phyloP scores from a whole-genome alignment of 2,113 vertebrate genomes.

The Coptodon rendalli region DNA sequence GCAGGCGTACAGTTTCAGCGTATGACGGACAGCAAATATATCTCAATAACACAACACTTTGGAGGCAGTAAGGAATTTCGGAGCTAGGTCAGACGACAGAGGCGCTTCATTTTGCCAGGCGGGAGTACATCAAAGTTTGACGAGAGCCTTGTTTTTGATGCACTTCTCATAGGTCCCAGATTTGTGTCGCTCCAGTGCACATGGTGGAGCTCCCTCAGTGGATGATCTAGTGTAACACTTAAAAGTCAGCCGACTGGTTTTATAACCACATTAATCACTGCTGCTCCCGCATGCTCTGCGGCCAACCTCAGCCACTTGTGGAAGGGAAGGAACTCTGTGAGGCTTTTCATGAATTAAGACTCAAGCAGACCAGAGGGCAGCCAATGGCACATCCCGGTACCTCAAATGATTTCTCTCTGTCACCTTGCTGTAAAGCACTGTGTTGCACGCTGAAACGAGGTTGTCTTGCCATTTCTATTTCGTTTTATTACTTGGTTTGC shows the following conservation, averaged over 20 bases:
- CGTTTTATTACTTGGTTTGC: background rate
- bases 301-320: conserved; percentile 15
- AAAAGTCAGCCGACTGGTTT: conserved; percentile 44
- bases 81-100: background rate
- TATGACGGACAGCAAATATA: conserved; percentile 1
- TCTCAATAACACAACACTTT: background rate
- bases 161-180: conserved; percentile 27
- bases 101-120: background rate
- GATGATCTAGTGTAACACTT: conserved; percentile 58
- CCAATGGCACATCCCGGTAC: background rate
- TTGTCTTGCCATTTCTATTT: background rate
- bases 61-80: background rate
- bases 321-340: conserved; percentile 16
- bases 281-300: background rate
- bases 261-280: conserved; percentile 59
- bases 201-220: background rate
- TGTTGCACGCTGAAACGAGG: background rate
- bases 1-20: background rate
- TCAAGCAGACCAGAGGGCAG: background rate
- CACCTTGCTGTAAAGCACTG: background rate
- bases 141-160: conserved; percentile 39
- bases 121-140: conserved; percentile 33
- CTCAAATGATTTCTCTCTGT: background rate
- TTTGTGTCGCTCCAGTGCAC: conserved; percentile 11
- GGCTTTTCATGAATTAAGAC: conserved; percentile 41